Conservation (phyloP, 2,797 vertebrate genomes). For the Ceryle rudis region DNA sequence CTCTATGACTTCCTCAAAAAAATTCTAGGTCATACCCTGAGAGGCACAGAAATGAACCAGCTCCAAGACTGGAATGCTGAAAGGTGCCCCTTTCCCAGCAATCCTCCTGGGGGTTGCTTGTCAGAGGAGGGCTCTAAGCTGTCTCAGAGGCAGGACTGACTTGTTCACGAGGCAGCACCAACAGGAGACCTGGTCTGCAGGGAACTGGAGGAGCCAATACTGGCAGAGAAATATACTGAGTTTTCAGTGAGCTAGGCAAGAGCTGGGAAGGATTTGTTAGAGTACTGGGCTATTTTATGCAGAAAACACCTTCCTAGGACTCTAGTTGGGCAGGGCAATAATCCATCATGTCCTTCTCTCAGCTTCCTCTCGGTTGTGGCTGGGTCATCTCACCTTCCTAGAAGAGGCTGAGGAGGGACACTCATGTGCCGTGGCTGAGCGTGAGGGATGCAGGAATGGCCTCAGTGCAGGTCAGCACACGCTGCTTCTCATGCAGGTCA, state of each 20-base stretch:
- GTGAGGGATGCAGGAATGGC: neutral
- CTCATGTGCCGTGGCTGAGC: accelerated
- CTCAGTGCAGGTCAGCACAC: neutral
- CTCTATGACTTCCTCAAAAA: neutral
- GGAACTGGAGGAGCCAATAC: neutral
- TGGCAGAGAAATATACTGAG: neutral
- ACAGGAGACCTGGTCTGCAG: neutral
- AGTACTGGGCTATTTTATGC: neutral
- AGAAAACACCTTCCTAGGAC: neutral
- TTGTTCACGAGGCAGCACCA: neutral
- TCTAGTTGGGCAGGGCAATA: neutral
- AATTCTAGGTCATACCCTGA: constrained; percentile 4
- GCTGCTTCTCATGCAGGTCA: neutral
- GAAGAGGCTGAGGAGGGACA: neutral
- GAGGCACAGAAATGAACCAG: neutral
- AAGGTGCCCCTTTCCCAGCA: neutral
- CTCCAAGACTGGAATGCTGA: neutral
- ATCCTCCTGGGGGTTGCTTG: neutral
- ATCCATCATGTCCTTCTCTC: neutral
- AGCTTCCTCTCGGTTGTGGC: neutral
- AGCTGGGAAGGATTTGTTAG: neutral
- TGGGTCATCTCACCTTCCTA: neutral
- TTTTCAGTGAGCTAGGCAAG: neutral
- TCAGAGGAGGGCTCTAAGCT: neutral
- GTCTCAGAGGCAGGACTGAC: neutral